Evolutionary conservation across 1,140 invertebrate genomes (phyloP).

Genomic region (Musca vetustissima): DNA sequence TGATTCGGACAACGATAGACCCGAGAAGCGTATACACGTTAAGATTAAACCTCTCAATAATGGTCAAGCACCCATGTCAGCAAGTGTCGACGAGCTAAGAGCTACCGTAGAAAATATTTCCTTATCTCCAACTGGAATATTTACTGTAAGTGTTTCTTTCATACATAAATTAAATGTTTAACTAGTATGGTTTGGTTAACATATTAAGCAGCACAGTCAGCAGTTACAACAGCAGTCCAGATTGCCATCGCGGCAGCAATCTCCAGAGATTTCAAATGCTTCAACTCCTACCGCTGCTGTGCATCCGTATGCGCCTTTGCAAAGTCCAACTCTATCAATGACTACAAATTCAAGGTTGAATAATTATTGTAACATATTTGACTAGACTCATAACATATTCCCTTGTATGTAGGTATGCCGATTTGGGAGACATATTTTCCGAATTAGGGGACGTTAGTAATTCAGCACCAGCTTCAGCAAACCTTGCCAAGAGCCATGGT

Average conservation of each 20-base stretch:
- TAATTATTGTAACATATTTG: constrained; percentile 30
- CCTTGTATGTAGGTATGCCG: constrained; percentile 57
- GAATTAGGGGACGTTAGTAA: constrained; percentile 78
- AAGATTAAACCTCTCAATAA: constrained; percentile 94
- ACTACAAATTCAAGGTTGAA: constrained; percentile 61
- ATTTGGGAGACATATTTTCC: constrained; percentile 78
- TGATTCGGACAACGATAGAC: constrained; percentile 84
- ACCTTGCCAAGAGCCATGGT: constrained; percentile 53
- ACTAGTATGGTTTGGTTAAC: neutral
- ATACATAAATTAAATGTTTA: neutral
- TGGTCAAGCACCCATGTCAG: constrained; percentile 82
- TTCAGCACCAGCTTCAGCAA: constrained; percentile 67
- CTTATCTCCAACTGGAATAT: constrained; percentile 72
- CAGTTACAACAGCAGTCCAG: constrained; percentile 43
- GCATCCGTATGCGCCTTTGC: constrained; percentile 79
- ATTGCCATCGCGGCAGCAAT: constrained; percentile 59
- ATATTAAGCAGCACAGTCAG: constrained; percentile 49
- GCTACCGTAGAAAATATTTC: constrained; percentile 91
- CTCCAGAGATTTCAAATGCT: constrained; percentile 78
- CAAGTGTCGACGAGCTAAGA: constrained; percentile 89
- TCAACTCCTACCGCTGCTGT: constrained; percentile 80
- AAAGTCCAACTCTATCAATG: constrained; percentile 67
- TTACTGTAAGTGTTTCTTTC: constrained; percentile 48
- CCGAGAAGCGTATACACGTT: constrained; percentile 86
- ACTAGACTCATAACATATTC: constrained; percentile 26